Conservation (phyloP, 2,113 vertebrate genomes). For the Tychaedon coryphoeus region DNA sequence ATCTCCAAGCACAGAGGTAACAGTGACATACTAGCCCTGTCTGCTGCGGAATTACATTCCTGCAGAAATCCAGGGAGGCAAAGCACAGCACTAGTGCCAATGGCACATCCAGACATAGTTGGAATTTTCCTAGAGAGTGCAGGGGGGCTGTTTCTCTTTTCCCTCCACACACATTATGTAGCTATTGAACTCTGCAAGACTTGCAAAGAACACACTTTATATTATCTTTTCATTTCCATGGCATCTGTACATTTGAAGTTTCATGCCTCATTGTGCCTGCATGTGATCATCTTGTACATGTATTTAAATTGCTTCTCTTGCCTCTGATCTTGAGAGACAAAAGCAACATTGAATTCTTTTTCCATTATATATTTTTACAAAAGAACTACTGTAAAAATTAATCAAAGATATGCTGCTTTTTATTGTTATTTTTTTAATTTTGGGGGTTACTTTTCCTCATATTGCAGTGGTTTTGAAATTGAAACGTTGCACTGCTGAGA, state of each 20-base stretch:
- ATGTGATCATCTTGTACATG: neutral
- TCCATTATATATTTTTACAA: conserved; percentile 47
- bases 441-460: conserved; percentile 65
- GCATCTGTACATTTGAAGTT: conserved; percentile 20
- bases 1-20: neutral
- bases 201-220: conserved; percentile 1
- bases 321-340: conserved; percentile 31
- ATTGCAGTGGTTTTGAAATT: conserved; percentile 73
- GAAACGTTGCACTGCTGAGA: conserved; percentile 96
- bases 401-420: conserved; percentile 33
- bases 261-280: conserved; percentile 15
- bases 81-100: neutral
- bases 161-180: neutral
- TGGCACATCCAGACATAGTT: neutral
- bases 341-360: conserved; percentile 7
- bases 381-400: conserved; percentile 60
- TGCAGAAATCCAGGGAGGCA: neutral
- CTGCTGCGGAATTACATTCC: neutral
- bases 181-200: conserved; percentile 35
- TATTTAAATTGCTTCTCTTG: conserved; percentile 23
- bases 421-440: conserved; percentile 54
- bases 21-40: neutral
- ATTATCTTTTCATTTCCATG: conserved; percentile 44
- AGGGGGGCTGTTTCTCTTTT: neutral
- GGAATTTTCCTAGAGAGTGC: neutral